Evolutionary conservation across 2,113 vertebrate species (phyloP).

Genomic region (Cebidichthys violaceus): DNA sequence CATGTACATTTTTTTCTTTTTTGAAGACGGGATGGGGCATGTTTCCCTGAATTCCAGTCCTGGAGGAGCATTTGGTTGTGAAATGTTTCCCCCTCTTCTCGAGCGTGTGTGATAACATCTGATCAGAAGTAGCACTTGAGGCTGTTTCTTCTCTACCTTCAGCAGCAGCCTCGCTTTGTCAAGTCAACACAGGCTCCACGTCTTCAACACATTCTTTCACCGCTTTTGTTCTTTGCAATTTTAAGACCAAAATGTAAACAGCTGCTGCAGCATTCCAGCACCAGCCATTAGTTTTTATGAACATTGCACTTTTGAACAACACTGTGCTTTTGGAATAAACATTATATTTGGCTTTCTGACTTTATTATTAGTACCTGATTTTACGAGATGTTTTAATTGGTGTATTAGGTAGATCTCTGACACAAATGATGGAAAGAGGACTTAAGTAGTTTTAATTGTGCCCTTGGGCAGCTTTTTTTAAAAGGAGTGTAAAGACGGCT

Average conservation of each 20-base stretch:
- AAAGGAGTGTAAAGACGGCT: neutral
- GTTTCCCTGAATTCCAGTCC: conserved; percentile 54
- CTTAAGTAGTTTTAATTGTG: neutral
- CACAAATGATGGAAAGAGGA: neutral
- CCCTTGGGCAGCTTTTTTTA: neutral
- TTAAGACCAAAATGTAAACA: conserved; percentile 21
- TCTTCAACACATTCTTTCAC: conserved; percentile 41
- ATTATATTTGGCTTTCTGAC: neutral
- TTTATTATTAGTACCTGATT: neutral
- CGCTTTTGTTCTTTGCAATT: conserved; percentile 16
- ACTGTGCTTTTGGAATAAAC: neutral
- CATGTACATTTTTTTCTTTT: conserved; percentile 7
- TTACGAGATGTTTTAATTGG: neutral
- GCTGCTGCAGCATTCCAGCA: conserved; percentile 35
- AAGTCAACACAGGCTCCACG: conserved; percentile 42
- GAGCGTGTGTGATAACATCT: conserved; percentile 44
- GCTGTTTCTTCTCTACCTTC: conserved; percentile 31
- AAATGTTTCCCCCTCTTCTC: conserved; percentile 36
- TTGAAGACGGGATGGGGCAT: conserved; percentile 34
- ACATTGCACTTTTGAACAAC: neutral
- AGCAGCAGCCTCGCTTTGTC: neutral
- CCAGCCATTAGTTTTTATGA: neutral
- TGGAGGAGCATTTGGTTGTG: conserved; percentile 41
- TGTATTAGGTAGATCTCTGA: neutral
- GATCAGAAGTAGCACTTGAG: conserved; percentile 27